Percentiles rank a stretch among this genome's conserved stretches.
These are phyloP conservation scores for Atethmia centrago DNA, from an alignment of 2,888 invertebrate species.

Conservation along the genomic window DNA sequence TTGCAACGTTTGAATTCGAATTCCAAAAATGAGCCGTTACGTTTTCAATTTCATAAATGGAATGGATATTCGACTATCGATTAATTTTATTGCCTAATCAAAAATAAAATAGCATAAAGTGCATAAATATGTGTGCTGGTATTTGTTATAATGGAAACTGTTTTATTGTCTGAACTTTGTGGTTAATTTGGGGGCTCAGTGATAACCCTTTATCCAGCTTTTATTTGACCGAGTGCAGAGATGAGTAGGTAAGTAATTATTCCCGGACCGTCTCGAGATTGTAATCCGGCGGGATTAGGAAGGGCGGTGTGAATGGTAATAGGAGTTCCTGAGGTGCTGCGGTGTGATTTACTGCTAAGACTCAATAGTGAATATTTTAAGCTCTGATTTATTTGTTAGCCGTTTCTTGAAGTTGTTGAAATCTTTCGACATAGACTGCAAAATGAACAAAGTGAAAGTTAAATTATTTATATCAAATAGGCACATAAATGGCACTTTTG, in stretches of 20 bases:
- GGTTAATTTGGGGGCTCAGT: slow-evolving; percentile 70
- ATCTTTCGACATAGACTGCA: slow-evolving; percentile 36
- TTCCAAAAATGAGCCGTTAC: slow-evolving; percentile 65
- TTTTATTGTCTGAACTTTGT: slow-evolving; percentile 66
- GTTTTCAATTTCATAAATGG: slow-evolving; percentile 73
- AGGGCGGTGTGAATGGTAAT: slow-evolving; percentile 90
- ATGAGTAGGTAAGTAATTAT: slow-evolving; percentile 89
- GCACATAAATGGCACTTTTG: too few relatives aligned
- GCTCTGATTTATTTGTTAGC: slow-evolving; percentile 83
- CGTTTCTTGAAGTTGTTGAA: slow-evolving; percentile 74
- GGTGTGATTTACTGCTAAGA: slow-evolving; percentile 90
- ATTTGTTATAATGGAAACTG: slow-evolving; percentile 46
- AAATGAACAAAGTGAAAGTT: too few relatives aligned
- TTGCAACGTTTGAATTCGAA: slow-evolving; percentile 60
- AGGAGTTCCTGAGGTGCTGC: slow-evolving; percentile 87
- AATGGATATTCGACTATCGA: slow-evolving; percentile 58
- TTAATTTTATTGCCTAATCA: slow-evolving; percentile 63
- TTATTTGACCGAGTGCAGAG: slow-evolving; percentile 77
- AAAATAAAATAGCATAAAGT: slow-evolving; percentile 49
- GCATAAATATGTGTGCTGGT: slow-evolving; percentile 34
- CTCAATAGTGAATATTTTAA: slow-evolving; percentile 90
- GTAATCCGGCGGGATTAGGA: slow-evolving; percentile 89
- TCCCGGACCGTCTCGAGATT: slow-evolving; percentile 87
- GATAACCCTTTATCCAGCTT: slow-evolving; percentile 72
- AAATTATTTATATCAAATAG: too few relatives aligned